Evolutionary conservation across 2,888 invertebrate species (phyloP), one percentile per base, ranked within the genome.

Genomic region (Leptura quadrifasciata): DNA sequence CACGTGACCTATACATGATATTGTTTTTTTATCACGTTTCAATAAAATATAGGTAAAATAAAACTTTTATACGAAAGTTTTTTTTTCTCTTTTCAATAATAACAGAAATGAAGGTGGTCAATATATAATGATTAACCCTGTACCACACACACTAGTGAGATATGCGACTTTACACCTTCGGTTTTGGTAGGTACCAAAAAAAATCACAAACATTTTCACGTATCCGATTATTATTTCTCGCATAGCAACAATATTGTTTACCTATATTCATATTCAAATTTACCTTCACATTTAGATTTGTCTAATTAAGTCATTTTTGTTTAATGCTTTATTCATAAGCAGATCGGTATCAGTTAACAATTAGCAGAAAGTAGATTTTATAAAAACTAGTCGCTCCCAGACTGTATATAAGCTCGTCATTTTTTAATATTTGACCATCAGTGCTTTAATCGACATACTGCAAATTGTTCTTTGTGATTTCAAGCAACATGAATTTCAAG

Each of bases 401-500:
- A 63, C 1, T 10, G 21, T 57, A 57, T 57, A 57, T 57, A 63
- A 63, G 9, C n/a, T 47, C 12, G 47, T n/a, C 3, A 15, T 27
- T 27, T 54, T 54, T 57, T 17, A 68, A 31, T 35, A 18, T 20
- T 8, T 18, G 18, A 17, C 21, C 31, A 68, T 68, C 27, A 68
- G 68, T 68, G 54, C 52, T 54, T 24, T 21, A 24, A 0, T 24
- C 3, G n/a, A 24, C 31, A 24, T 21, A 15, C 9, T 24, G 24
- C 57, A 57, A 31, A 27, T 21, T 31, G 57, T 17, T 54, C 21
- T 17, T 67, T 55, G 21, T 27, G 21, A 20, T 10, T 18, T n/a
- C 9, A 58, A 3, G 20, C 31, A 68, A 27, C 17, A 68, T 69
- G 69, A 69, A 69, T 20, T 58, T 69, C n/a, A 69, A 69, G 69